Evolutionary conservation across 2,113 vertebrate species (phyloP).

Genomic region (Malurus elegans): DNA sequence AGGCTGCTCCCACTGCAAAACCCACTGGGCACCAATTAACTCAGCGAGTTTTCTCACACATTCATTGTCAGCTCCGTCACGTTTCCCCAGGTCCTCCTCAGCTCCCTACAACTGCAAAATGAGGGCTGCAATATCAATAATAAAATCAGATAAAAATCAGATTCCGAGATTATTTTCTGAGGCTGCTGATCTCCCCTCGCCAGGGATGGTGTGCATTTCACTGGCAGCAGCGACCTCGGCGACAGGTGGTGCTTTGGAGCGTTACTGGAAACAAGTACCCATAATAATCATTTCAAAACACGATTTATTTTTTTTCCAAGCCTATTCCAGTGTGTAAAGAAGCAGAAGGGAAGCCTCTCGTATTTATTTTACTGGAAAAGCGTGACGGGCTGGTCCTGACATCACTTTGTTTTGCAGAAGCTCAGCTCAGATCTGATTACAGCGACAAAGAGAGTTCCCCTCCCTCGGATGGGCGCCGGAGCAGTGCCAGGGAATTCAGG

Average conservation of each 20-base stretch:
- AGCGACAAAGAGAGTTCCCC: conserved; percentile 24
- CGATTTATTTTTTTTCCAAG: neutral
- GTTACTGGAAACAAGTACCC: neutral
- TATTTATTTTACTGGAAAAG: conserved; percentile 20
- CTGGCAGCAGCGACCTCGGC: neutral
- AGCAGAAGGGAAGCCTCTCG: neutral
- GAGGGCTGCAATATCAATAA: neutral
- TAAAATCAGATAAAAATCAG: neutral
- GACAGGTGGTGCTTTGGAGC: neutral
- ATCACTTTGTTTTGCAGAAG: conserved; percentile 42
- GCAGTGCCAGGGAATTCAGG: conserved; percentile 40
- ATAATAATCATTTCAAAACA: neutral
- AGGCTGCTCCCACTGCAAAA: neutral
- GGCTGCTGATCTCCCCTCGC: neutral
- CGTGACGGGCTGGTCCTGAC: conserved; percentile 32
- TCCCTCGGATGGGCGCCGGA: neutral
- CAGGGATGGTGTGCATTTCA: neutral
- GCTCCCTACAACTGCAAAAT: neutral
- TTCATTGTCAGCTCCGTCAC: neutral
- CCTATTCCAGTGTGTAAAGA: neutral
- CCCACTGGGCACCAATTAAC: neutral
- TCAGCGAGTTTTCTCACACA: neutral
- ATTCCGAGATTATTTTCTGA: neutral
- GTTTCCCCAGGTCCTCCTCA: neutral
- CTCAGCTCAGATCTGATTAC: conserved; percentile 41